A percentile compares a stretch with the other conserved stretches of the same genome.
Evolutionary conservation across 2,888 invertebrate genomes (phyloP).

Genomic region (Calameuta idolon): DNA sequence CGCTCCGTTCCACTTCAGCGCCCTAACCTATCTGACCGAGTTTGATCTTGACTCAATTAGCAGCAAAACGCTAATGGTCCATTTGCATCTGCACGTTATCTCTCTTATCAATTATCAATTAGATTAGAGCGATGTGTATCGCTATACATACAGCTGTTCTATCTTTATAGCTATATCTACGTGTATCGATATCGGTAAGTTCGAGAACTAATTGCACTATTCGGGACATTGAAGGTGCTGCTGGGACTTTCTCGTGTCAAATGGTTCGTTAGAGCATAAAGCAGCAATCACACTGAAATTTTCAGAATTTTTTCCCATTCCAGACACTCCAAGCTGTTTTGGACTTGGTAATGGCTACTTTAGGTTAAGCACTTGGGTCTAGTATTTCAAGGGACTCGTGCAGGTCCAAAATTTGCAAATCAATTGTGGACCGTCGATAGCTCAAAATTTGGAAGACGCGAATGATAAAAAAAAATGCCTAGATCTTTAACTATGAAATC

Average conservation of each 20-base stretch:
- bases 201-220: background rate
- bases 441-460: too few relatives aligned
- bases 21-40: background rate
- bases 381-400: too few relatives aligned
- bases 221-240: background rate
- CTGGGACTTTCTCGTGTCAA: background rate
- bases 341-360: too few relatives aligned
- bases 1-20: conserved; percentile 3
- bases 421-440: too few relatives aligned
- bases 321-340: too few relatives aligned
- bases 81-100: background rate
- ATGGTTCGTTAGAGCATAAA: background rate
- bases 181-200: background rate
- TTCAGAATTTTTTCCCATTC: background rate
- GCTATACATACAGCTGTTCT: background rate
- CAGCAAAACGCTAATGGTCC: background rate
- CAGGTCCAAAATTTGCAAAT: too few relatives aligned
- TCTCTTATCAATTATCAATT: background rate
- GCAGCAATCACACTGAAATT: background rate
- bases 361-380: too few relatives aligned
- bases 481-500: too few relatives aligned
- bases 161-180: background rate
- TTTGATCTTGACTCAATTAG: background rate
- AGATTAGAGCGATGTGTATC: background rate
- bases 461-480: too few relatives aligned